Evolutionary conservation across 2,888 invertebrate genomes (phyloP), one percentile per base, ranked within the genome.

Genomic region (Andricus curvator): DNA sequence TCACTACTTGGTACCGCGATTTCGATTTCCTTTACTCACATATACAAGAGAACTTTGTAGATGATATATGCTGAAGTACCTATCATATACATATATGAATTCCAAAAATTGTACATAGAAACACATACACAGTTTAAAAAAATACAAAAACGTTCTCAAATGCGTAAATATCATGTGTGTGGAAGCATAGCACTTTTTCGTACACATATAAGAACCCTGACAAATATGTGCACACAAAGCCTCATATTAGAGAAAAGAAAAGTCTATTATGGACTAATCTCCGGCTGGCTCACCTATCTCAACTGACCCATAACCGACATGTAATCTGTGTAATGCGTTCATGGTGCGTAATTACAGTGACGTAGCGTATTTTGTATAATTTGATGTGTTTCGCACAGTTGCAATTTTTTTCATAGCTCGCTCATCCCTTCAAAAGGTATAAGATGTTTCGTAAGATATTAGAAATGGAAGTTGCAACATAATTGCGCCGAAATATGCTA

Each of bases 251-350:
- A 67, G 74, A 80, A 80, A 84, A 84, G 78, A 85, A 82, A 81
- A 84, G 64, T 86, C 78, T 79, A 83, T 81, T 83, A 82, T 76
- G 78, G 80, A 78, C 84, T 86, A 86, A 89, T 87, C 86, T 87
- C 84, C 83, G 84, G 83, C 80, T 77, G 68, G 80, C 86, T 89
- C 86, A 85, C 85, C 85, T 86, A 89, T 86, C 86, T 88, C 84
- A 87, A 86, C 82, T 88, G 87, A 87, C 86, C 86, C 86, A 87
- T 87, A 87, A 88, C 84, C 81, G 70, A 85, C 82, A 83, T 84
- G 84, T 84, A 86, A 85, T 83, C 82, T 81, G 77, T 83, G 82
- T 84, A 85, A 85, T 81, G 83, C 84, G 79, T 86, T 86, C 80
- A 76, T 81, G 68, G 82, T 80, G 83, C 84, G 82, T 85, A 84